Evolutionary conservation across 2,113 vertebrate genomes (phyloP).

Genomic region (Pimephales promelas): DNA sequence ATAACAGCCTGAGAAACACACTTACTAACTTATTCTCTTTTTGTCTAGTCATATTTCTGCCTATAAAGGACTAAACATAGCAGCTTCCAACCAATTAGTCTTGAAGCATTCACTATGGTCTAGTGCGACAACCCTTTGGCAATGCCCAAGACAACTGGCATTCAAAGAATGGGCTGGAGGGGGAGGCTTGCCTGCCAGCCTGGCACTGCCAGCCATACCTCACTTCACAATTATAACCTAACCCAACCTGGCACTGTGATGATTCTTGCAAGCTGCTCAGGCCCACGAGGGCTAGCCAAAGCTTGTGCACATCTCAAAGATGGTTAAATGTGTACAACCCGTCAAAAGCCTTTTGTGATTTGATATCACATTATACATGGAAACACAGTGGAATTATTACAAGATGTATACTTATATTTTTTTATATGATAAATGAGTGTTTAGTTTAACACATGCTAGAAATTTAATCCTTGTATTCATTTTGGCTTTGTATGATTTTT

Average conservation of each 20-base stretch:
- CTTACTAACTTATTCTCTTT: slow-evolving; percentile 8
- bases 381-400: slow-evolving; percentile 1
- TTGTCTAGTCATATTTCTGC: slow-evolving; percentile 33
- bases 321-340: neutral
- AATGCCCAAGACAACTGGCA: slow-evolving; percentile 35
- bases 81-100: slow-evolving; percentile 46
- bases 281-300: neutral
- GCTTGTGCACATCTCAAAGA: neutral
- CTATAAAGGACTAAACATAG: slow-evolving; percentile 36
- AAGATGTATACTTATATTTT: neutral
- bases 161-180: slow-evolving; percentile 23
- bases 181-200: slow-evolving; percentile 32
- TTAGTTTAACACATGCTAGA: neutral
- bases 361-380: neutral
- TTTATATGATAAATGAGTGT: neutral
- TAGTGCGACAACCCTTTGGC: slow-evolving; percentile 27
- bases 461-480: neutral
- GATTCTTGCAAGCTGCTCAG: slow-evolving; percentile 17
- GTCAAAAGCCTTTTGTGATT: neutral
- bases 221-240: slow-evolving; percentile 22
- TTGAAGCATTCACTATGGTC: slow-evolving; percentile 26
- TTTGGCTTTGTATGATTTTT: neutral
- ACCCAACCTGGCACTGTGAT: slow-evolving; percentile 24
- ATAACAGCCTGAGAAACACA: slow-evolving; percentile 38
- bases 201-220: slow-evolving; percentile 17